Base-by-base conservation (phyloP, 2,888 invertebrate species). In the Eupithecia abbreviata region DNA sequence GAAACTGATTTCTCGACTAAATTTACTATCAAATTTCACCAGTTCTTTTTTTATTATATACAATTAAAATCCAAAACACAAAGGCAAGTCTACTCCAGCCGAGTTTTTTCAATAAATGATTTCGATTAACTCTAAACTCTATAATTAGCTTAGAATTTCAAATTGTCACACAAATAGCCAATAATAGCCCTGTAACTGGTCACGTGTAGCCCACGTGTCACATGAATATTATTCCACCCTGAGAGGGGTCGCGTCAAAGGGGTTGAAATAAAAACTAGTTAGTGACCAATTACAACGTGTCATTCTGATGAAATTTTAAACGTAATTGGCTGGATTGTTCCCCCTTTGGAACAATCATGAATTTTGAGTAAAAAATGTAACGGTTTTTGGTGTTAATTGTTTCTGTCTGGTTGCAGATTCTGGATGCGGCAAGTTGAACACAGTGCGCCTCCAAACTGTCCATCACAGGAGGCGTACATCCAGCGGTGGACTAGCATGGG, bases 161-260 rank as follows among this genome's bases (percentile, higher is more conserved):
- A 75, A 77, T 78, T 73, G 74, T 67, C 73, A 76, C 72, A 71
- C 77, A 75, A 79, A 77, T 81, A 72, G 73, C 43, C 80, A 81
- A 83, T 84, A 81, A 83, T 84, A 77, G 81, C 78, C 80, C 83
- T 84, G 84, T 85, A 82, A 79, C 73, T 51, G 62, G 82, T 12
- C 86, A 85, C 87, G 87, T 82, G 87, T 12, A 73, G 7, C 55
- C 41, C 87, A 85, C 86, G 86, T 78, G 87, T 79, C 81, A 45
- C 80, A 79, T 79, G 77, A 77, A 80, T 78, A 77, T 65, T 71
- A 79, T 76, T 62, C 70, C 73, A 72, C 80, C 82, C 79, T 76
- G 70, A 73, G 73, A 73, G 70, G 76, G 76, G 76, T 77, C 65
- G 74, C 62, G 74, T 78, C 79, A 82, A 82, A 80, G 82, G 80